These are phyloP conservation scores for Aleiodes sp. DNA, from an alignment of 1,140 invertebrate species.

Conservation along the genomic window DNA sequence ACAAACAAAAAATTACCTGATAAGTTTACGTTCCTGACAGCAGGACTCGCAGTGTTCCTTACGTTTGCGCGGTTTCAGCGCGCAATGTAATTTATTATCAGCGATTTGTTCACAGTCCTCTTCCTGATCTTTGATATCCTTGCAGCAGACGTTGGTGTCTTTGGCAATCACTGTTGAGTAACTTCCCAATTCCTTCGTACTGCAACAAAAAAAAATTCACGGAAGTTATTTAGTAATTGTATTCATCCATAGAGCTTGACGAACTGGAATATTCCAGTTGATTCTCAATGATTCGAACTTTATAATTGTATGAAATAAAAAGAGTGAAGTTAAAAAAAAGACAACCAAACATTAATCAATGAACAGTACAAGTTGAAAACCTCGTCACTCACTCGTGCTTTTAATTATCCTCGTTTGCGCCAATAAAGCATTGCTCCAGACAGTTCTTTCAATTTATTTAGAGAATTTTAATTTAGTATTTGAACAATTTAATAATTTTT, in stretches of 20 bases:
- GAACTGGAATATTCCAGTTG: conserved; percentile 1
- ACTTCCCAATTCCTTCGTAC: conserved; percentile 51
- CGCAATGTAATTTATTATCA: conserved; percentile 45
- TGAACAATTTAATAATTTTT: too few relatives aligned
- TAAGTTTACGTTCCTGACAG: conserved; percentile 78
- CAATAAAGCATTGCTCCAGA: background rate
- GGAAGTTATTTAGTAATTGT: too few relatives aligned
- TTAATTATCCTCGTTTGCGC: background rate
- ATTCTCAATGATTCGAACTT: too few relatives aligned
- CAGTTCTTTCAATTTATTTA: background rate
- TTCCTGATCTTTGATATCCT: conserved; percentile 51
- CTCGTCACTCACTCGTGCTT: conserved; percentile 4
- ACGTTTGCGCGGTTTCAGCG: conserved; percentile 72
- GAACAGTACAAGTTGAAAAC: too few relatives aligned
- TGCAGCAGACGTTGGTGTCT: conserved; percentile 55
- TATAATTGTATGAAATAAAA: too few relatives aligned
- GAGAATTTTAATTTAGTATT: background rate
- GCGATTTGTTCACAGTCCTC: conserved; percentile 41
- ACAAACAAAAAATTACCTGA: conserved; percentile 66
- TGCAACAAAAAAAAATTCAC: conserved; percentile 42
- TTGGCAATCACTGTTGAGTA: conserved; percentile 51
- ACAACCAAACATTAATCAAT: too few relatives aligned
- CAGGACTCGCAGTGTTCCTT: conserved; percentile 80
- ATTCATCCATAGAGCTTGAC: too few relatives aligned
- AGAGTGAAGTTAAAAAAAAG: too few relatives aligned